Evolutionary conservation across 2,797 vertebrate genomes (phyloP), one percentile per base, ranked within the genome.

Genomic region (Tangara arthus): DNA sequence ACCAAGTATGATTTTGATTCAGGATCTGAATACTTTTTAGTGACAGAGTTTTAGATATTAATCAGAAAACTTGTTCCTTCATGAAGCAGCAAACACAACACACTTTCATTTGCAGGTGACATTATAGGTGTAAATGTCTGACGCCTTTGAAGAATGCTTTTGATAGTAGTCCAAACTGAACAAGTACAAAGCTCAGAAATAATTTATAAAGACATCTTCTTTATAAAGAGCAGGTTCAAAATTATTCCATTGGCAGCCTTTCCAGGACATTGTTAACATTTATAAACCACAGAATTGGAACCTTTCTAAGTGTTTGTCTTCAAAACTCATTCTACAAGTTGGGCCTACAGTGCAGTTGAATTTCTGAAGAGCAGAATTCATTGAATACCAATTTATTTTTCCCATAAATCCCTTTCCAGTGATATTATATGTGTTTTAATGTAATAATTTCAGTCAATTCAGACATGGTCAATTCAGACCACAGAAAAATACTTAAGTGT

Each of bases 81-180:
- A 30, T 65, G 79, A 50, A 81, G 73, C 37, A 79, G 57, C 42
- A 82, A 93, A 71, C 35, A 72, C 37, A 49, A 61, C 41, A n/a
- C 0, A 8, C 35, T 93, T 93, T 75, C 44, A 60, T 85, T 94
- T 79, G 39, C 81, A 82, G 84, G 60, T 93, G 89, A 78, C 91
- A 85, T 93, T 94, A 91, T 66, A 60, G 47, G 66, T 92, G 64
- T 87, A 91, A 93, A 85, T 89, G 55, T 91, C 82, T 88, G 41
- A 80, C 76, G 22, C 41, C 83, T 93, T 66, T 84, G 66, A 79
- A 89, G 59, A 89, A 81, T 82, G 42, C 50, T 89, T 89, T 94
- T 81, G 63, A 37, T 47, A 57, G 44, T 24, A 84, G 56, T 87
- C 32, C 68, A 66, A 82, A 34, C 55, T 77, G 75, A 91, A 65